Base-by-base conservation (phyloP, 2,113 vertebrate species). In the Trematomus loennbergii region DNA sequence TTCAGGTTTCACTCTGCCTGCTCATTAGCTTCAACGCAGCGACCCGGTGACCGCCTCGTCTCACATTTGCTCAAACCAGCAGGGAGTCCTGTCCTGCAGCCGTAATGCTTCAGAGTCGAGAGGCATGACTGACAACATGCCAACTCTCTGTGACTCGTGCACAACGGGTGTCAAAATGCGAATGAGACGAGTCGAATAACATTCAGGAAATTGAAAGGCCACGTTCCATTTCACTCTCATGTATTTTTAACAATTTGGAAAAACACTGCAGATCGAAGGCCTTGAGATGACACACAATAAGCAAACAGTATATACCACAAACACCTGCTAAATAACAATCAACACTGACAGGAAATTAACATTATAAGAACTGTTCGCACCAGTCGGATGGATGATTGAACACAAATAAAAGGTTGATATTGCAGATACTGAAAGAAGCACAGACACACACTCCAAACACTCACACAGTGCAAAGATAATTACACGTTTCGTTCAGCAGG, bases 171-270 rank as follows among this genome's bases (percentile, higher is more conserved):
- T 77, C 68, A 45, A 17, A 62, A 69, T 25, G 57, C 57, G 43
- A 71, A 59, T 72, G 50, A 78, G 74, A 70, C 58, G 74, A 75
- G 48, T 72, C 46, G 49, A 65, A 53, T 79, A 74, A 70, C 67
- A 69, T 79, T 84, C 59, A 50, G 52, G 15, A 40, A 36, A 17
- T 5, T 22, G 64, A 63, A 59, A 62, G 45, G 66, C 33, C 43
- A 7, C 62, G 60, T 65, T 52, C 33, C 40, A 40, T 20, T 5
- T 40, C 2, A 1, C 33, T 11, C 33, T 72, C 7, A 8, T 74
- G 15, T 17, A 78, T 60, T 66, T 66, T 75, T 25, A 59, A 10
- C 12, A 29, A 50, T 22, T 17, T 18, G 20, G 29, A 20, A 5
- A 6, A 18, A 36, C 9, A 9, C 4, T 0, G 3, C 17, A 66